phyloP scores from a whole-genome alignment of 2,888 invertebrate genomes.

The Macropis europaea region DNA sequence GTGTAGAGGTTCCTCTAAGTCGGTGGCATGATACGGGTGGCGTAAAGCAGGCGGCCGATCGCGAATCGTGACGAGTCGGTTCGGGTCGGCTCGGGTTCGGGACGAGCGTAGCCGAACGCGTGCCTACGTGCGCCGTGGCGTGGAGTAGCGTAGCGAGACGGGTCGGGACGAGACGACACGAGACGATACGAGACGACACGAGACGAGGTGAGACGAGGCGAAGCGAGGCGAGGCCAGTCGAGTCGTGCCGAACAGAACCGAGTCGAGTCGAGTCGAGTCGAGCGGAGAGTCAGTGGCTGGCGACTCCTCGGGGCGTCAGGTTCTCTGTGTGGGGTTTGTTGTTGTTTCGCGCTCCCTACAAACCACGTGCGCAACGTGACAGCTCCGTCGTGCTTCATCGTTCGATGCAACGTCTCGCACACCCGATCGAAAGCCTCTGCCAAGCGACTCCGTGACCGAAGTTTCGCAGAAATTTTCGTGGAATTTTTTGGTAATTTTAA shows the following conservation, averaged over 20 bases:
- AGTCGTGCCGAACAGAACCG: slow-evolving; percentile 84
- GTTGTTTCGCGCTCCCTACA: slow-evolving; percentile 86
- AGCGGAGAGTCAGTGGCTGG: slow-evolving; percentile 73
- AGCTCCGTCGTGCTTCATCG: slow-evolving; percentile 45
- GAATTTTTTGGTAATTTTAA: too few species aligned
- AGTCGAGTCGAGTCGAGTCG: slow-evolving; percentile 81
- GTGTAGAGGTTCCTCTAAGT: background rate
- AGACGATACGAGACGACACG: slow-evolving; percentile 77
- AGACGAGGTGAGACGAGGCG: slow-evolving; percentile 75
- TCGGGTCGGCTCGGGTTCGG: slow-evolving; percentile 31
- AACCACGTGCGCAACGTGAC: slow-evolving; percentile 76
- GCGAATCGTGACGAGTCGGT: slow-evolving; percentile 44
- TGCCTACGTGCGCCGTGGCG: slow-evolving; percentile 34
- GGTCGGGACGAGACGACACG: slow-evolving; percentile 67
- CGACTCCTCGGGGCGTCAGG: slow-evolving; percentile 77
- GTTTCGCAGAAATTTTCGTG: too few species aligned
- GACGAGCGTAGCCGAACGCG: slow-evolving; percentile 54
- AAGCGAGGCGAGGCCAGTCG: slow-evolving; percentile 72
- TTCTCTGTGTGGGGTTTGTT: slow-evolving; percentile 82
- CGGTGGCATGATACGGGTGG: slow-evolving; percentile 14
- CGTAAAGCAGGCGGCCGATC: slow-evolving; percentile 26
- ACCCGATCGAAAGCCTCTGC: background rate
- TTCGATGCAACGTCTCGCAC: background rate
- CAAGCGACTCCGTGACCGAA: background rate
- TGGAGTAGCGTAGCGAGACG: slow-evolving; percentile 39